Evolutionary conservation across 2,888 invertebrate genomes (phyloP).

Genomic region (Scaptodrosophila latifasciaeformis): DNA sequence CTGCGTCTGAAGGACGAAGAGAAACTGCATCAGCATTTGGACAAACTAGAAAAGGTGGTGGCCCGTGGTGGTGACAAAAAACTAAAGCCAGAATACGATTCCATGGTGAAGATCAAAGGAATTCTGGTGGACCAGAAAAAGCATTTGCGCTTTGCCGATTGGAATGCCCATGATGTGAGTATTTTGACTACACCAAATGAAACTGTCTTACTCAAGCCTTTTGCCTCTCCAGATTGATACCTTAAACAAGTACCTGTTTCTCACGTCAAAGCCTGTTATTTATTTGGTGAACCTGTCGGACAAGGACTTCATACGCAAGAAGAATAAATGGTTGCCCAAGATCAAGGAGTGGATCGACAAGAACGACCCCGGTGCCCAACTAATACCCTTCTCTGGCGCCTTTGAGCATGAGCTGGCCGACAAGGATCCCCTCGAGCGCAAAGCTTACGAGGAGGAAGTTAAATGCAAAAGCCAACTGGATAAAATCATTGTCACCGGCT

Average conservation of each 20-base stretch:
- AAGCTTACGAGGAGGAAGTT: constrained; percentile 87
- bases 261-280: constrained; percentile 98
- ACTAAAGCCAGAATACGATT: constrained; percentile 95
- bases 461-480: constrained; percentile 91
- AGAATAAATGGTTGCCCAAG: constrained; percentile 97
- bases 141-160: constrained; percentile 93
- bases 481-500: constrained; percentile 98
- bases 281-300: constrained; percentile 98
- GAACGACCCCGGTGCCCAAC: constrained; percentile 93
- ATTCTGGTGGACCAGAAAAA: constrained; percentile 91
- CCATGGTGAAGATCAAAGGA: constrained; percentile 87
- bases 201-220: not conserved
- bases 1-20: constrained; percentile 96
- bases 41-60: constrained; percentile 89
- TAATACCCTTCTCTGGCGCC: constrained; percentile 97
- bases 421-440: constrained; percentile 85
- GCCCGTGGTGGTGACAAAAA: constrained; percentile 94
- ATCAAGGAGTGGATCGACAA: constrained; percentile 99
- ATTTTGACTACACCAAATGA: constrained; percentile 37
- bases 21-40: constrained; percentile 85
- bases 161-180: constrained; percentile 93
- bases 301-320: constrained; percentile 98
- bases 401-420: constrained; percentile 91
- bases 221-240: constrained; percentile 88
- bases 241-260: constrained; percentile 95